A percentile compares a stretch with the other conserved stretches of the same genome.
Evolutionary conservation across 2,113 vertebrate genomes (phyloP).

Genomic region (Zapornia atra): DNA sequence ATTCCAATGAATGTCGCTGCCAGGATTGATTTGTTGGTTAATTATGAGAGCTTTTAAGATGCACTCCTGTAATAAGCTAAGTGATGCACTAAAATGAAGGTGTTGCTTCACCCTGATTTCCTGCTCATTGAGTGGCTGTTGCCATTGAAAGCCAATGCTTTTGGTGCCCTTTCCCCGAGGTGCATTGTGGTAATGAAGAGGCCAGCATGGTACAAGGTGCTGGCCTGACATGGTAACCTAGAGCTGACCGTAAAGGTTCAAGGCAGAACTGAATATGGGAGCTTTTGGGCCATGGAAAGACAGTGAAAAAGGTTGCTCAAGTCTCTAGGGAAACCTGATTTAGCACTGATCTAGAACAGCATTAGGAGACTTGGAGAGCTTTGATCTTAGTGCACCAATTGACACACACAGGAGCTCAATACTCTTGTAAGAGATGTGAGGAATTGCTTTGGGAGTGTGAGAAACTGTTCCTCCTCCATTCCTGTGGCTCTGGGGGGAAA

Average conservation of each 20-base stretch:
- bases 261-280: not conserved
- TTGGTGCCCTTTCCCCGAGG: not conserved
- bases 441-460: not conserved
- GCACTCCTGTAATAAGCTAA: constrained; percentile 31
- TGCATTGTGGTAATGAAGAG: not conserved
- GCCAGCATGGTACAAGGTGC: not conserved
- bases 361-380: not conserved
- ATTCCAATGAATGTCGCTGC: not conserved
- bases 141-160: not conserved
- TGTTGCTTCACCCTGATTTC: not conserved
- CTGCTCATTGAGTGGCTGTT: not conserved
- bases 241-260: not conserved
- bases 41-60: constrained; percentile 35
- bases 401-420: not conserved
- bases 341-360: constrained; percentile 26
- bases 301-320: not conserved
- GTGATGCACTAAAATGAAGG: not conserved
- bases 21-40: constrained; percentile 11
- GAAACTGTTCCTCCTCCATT: not conserved
- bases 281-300: not conserved
- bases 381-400: not conserved
- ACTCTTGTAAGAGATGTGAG: not conserved
- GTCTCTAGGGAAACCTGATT: not conserved
- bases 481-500: not conserved
- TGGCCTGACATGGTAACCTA: not conserved